phyloP scores from a whole-genome alignment of 2,888 invertebrate species.

The Adineta ricciae region DNA sequence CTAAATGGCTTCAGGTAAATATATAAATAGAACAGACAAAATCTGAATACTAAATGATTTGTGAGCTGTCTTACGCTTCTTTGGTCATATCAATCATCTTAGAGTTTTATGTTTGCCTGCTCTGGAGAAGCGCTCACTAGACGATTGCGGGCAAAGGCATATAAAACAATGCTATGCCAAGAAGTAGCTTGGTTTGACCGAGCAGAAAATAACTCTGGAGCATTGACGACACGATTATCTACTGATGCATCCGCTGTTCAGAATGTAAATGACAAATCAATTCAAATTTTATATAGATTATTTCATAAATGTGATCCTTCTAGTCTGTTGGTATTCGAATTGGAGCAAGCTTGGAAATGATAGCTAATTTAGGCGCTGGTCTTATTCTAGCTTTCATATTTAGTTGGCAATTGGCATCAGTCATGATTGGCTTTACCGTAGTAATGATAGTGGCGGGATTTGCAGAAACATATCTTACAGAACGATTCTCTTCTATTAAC shows the following conservation, averaged over 20 bases:
- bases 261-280: constrained; percentile 41
- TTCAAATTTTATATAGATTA: constrained; percentile 43
- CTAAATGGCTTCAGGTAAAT: too few species aligned
- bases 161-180: constrained; percentile 52
- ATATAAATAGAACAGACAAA: too few species aligned
- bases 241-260: constrained; percentile 47
- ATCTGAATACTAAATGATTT: too few species aligned
- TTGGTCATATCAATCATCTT: too few species aligned
- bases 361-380: too few species aligned
- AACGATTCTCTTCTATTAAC: too few species aligned
- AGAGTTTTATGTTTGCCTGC: constrained; percentile 62
- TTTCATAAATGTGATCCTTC: constrained; percentile 44
- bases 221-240: constrained; percentile 44
- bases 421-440: constrained; percentile 49
- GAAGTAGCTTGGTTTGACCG: constrained; percentile 48
- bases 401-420: constrained; percentile 52
- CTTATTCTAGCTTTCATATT: too few species aligned
- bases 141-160: constrained; percentile 55
- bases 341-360: too few species aligned
- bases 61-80: too few species aligned
- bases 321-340: constrained; percentile 48
- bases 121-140: constrained; percentile 66
- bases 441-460: too few species aligned
- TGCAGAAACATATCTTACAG: too few species aligned
- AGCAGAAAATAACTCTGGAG: constrained; percentile 45